Evolutionary conservation across 2,113 vertebrate species (phyloP), one percentile per base, ranked within the genome.

Genomic region (Scytalopus superciliaris): DNA sequence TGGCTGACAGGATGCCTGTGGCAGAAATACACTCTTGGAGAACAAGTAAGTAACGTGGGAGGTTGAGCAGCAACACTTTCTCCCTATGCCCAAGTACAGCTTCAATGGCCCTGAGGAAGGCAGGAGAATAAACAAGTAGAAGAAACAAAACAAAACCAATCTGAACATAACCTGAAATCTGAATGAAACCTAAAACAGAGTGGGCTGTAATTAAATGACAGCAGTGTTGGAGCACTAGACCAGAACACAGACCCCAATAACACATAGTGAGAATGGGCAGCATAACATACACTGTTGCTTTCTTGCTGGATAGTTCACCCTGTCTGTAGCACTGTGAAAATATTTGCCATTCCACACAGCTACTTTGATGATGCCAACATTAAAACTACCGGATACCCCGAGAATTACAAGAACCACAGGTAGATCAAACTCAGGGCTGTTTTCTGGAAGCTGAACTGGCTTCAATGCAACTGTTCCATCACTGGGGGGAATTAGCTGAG

Each of bases 231-330:
- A 42, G 14, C 18, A 49, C 52, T 42, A 33, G 80, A 63, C 13
- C 56, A 52, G 42, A 35, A 44, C n/a, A 44, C n/a, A 63, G 52
- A 67, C 31, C 14, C 69, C n/a, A 62, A 2, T 35, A 62, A 28
- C 5, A 40, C 24, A 25, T 19, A 18, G 9, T 10, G 19, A 53
- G 49, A 74, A 64, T 9, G n/a, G 40, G 16, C 18, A 42, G 16
- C 0, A 0, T 40, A 79, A 23, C 0, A 2, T 45, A 27, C 5
- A 4, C 21, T 18, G 7, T 28, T 83, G 31, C 13, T 63, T 75
- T 75, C 31, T n/a, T 50, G 27, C 40, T 44, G 37, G 17, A 50
- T 60, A 15, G 13, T 50, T 75, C 62, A 49, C 28, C 27, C 19
- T 55, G 13, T 40, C 42, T 47, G 44, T 25, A 84, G 28, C 37